Evolutionary conservation across 2,797 vertebrate species (phyloP).

Genomic region (Coregonus sp.): DNA sequence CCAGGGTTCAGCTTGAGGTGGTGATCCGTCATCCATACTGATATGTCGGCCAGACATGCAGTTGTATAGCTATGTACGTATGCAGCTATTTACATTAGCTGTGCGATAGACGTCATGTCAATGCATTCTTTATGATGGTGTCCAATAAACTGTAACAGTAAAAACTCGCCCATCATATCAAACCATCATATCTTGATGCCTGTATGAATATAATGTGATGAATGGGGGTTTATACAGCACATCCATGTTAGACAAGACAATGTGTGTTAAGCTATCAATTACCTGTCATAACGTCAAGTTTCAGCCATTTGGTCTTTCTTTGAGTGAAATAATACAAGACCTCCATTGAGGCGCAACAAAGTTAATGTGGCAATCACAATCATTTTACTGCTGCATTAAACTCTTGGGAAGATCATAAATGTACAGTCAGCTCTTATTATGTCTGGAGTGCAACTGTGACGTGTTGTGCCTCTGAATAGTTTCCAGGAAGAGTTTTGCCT

Average conservation of each 20-base stretch:
- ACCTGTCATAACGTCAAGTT: too few relatives aligned
- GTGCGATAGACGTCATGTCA: not conserved
- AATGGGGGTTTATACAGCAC: not conserved
- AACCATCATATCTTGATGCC: not conserved
- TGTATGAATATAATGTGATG: not conserved
- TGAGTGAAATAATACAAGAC: too few relatives aligned
- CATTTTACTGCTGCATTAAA: not conserved
- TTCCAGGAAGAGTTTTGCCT: not conserved
- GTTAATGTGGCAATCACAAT: not conserved
- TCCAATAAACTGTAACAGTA: not conserved
- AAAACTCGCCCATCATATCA: not conserved
- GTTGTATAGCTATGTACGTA: not conserved
- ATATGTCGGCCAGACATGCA: too few relatives aligned
- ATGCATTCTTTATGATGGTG: not conserved
- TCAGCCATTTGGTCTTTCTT: too few relatives aligned
- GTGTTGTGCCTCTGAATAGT: not conserved
- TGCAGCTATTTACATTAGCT: not conserved
- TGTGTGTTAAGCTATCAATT: too few relatives aligned
- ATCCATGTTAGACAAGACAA: too few relatives aligned
- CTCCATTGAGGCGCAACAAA: not conserved
- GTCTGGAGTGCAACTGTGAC: not conserved
- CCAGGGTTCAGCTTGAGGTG: too few relatives aligned
- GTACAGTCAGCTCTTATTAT: constrained; percentile 1
- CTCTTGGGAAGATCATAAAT: not conserved
- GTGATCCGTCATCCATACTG: too few relatives aligned